Conservation (phyloP, 2,888 invertebrate species). For the Zaprionus lineosus region DNA sequence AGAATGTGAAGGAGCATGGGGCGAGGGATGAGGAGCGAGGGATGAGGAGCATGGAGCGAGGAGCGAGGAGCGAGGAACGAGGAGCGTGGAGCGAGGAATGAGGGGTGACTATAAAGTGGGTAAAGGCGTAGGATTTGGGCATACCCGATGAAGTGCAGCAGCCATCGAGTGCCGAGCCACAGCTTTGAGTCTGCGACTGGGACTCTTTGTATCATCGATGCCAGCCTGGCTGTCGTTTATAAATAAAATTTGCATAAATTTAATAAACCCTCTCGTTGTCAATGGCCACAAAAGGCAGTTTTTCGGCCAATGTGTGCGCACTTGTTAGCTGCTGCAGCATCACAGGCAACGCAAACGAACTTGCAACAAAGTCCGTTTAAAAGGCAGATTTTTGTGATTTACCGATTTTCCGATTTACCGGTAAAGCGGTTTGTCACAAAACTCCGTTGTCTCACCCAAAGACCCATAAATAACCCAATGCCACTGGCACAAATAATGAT, state of each 20-base stretch:
- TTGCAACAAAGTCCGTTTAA: slow-evolving; percentile 23
- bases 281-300: slow-evolving; percentile 59
- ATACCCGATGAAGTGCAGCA: slow-evolving; percentile 57
- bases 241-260: slow-evolving; percentile 79
- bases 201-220: slow-evolving; percentile 7
- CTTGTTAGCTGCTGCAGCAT: slow-evolving; percentile 50
- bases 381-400: slow-evolving; percentile 72
- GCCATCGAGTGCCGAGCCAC: slow-evolving; percentile 28
- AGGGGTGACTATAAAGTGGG: not conserved
- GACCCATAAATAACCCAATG: slow-evolving; percentile 78
- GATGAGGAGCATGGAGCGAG: not conserved
- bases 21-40: too few relatives aligned
- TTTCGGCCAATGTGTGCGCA: slow-evolving; percentile 45
- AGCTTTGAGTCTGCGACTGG: not conserved
- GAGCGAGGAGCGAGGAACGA: not conserved
- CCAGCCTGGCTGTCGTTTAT: slow-evolving; percentile 62
- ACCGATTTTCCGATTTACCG: slow-evolving; percentile 69
- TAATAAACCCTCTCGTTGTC: slow-evolving; percentile 71
- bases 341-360: not conserved
- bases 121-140: slow-evolving; percentile 56
- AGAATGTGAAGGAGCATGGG: too few relatives aligned
- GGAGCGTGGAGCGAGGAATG: not conserved
- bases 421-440: slow-evolving; percentile 77
- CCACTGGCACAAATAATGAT: slow-evolving; percentile 78
- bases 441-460: slow-evolving; percentile 79